Evolutionary conservation across 2,888 invertebrate species (phyloP).

Genomic region (Tenthredo distinguenda): DNA sequence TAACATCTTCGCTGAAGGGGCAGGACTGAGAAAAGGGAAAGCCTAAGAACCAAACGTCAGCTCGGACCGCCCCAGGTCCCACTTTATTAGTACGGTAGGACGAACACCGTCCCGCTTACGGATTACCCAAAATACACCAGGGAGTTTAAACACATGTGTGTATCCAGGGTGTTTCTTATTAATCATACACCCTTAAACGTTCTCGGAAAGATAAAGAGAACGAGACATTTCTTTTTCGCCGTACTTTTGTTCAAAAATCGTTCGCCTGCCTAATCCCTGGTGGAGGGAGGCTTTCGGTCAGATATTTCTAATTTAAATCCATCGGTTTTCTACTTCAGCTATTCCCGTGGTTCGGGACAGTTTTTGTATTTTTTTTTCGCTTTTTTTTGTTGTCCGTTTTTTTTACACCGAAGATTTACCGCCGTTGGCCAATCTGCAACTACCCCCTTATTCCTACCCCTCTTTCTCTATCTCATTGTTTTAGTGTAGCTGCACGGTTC

Average conservation of each 20-base stretch:
- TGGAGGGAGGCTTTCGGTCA: background rate
- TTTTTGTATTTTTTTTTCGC: background rate
- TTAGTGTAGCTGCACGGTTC: conserved; percentile 1
- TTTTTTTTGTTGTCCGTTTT: background rate
- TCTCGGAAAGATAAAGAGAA: background rate
- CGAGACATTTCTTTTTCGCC: background rate
- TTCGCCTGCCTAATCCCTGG: background rate
- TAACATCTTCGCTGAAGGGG: conserved; percentile 10
- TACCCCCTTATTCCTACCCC: too few relatives aligned
- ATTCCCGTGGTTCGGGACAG: background rate
- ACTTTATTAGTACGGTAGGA: conserved; percentile 16
- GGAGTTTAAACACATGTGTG: background rate
- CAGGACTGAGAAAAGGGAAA: conserved; percentile 8
- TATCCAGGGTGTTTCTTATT: background rate
- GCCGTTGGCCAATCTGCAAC: conserved; percentile 10
- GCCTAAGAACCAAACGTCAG: conserved; percentile 20
- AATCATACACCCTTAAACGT: background rate
- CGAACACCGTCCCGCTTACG: conserved; percentile 31
- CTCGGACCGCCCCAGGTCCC: conserved; percentile 19
- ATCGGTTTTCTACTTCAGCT: background rate
- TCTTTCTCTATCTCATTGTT: conserved; percentile 16
- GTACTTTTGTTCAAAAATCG: background rate
- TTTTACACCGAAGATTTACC: background rate
- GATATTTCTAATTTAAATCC: conserved; percentile 24
- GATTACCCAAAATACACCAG: conserved; percentile 17